phyloP scores from a whole-genome alignment of 2,888 invertebrate species.

The Anoplius nigerrimus region DNA sequence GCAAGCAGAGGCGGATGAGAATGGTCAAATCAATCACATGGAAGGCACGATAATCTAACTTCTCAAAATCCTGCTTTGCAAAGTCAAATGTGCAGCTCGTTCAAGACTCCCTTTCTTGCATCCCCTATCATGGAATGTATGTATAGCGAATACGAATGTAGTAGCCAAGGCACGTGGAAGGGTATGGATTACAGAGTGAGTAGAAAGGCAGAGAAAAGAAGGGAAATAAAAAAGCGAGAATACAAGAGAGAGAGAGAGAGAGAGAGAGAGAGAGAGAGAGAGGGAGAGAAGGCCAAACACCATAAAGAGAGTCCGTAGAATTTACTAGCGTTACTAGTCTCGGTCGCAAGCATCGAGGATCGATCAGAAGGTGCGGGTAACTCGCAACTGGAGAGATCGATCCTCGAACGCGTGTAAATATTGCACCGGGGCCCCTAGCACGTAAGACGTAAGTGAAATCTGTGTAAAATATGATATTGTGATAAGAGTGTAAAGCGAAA shows the following conservation, averaged over 20 bases:
- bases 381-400: conserved; percentile 37
- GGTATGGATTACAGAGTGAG: too few relatives aligned
- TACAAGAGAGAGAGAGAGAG: conserved; percentile 9
- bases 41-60: neutral
- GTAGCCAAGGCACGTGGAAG: too few relatives aligned
- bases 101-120: conserved; percentile 37
- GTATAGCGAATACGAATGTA: conserved; percentile 11
- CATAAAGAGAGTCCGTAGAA: conserved; percentile 59
- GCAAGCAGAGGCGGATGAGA: too few relatives aligned
- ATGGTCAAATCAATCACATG: too few relatives aligned
- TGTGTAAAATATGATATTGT: conserved; percentile 74
- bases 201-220: too few relatives aligned
- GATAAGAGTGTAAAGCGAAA: conserved; percentile 72
- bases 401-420: conserved; percentile 59
- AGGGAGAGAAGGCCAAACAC: conserved; percentile 19
- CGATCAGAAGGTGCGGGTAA: conserved; percentile 34
- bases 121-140: conserved; percentile 40
- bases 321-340: conserved; percentile 66
- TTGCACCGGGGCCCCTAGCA: conserved; percentile 62
- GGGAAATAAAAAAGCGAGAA: too few relatives aligned
- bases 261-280: conserved; percentile 18
- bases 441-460: conserved; percentile 70
- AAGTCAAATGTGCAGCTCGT: conserved; percentile 24
- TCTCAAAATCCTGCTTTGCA: conserved; percentile 10
- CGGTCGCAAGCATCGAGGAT: conserved; percentile 54